Conservation (phyloP, 23 tunicate species). For the Ciona savignyi region DNA sequence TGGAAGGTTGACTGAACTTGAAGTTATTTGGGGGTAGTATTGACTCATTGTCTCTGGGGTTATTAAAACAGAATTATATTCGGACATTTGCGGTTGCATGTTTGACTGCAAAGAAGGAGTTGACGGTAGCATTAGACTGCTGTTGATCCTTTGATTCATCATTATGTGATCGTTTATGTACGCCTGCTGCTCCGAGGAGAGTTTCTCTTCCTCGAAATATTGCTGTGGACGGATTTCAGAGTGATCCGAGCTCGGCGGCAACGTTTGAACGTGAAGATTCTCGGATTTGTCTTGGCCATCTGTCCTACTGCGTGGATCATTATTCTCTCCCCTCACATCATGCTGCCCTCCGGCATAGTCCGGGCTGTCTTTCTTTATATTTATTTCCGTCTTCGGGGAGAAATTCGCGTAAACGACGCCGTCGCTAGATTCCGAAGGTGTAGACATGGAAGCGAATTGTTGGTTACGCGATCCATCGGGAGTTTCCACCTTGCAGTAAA, state of each 20-base stretch:
- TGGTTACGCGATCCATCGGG: background rate
- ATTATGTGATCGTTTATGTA: constrained; percentile 6
- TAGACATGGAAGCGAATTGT: background rate
- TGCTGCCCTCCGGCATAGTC: background rate
- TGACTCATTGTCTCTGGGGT: background rate
- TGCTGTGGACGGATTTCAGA: background rate
- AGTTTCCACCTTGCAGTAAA: background rate
- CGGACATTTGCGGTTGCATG: background rate
- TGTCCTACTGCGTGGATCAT: background rate
- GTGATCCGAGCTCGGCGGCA: background rate
- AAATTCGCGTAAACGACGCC: background rate
- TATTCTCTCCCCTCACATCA: background rate
- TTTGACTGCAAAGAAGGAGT: background rate
- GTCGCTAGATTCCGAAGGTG: background rate
- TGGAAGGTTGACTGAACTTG: background rate
- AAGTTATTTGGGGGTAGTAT: background rate
- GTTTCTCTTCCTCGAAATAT: constrained; percentile 3
- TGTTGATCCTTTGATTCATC: background rate
- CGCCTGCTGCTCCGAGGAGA: background rate
- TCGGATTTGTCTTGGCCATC: background rate
- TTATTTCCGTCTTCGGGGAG: background rate
- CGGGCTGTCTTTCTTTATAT: background rate
- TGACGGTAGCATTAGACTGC: background rate
- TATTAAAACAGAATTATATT: background rate
- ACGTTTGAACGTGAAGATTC: background rate